A percentile compares a stretch with the other conserved stretches of the same genome.
Evolutionary conservation across 2,113 vertebrate species (phyloP).

Genomic region (Atherinomorus stipes): DNA sequence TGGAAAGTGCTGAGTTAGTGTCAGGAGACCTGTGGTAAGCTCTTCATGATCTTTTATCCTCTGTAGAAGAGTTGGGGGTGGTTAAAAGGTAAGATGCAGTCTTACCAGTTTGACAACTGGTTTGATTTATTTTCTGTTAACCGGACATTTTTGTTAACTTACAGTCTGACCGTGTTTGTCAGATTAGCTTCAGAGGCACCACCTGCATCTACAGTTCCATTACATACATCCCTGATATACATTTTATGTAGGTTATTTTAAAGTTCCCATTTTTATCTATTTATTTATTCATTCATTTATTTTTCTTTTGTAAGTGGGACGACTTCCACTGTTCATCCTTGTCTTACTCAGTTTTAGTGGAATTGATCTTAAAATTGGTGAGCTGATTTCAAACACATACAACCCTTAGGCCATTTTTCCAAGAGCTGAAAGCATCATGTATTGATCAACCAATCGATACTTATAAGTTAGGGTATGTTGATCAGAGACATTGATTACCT

Average conservation of each 20-base stretch:
- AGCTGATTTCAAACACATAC: constrained; percentile 23
- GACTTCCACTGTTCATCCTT: constrained; percentile 2
- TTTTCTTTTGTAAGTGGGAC: not conserved
- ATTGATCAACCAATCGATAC: constrained; percentile 48
- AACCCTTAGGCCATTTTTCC: not conserved
- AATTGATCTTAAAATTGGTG: constrained; percentile 48
- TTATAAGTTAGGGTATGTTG: constrained; percentile 43
- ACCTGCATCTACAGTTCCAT: no score
- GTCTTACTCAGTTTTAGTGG: not conserved
- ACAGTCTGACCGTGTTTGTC: no score
- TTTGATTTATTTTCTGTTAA: no score
- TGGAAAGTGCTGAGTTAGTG: not conserved
- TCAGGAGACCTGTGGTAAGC: not conserved
- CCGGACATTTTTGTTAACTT: no score
- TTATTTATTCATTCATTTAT: not conserved
- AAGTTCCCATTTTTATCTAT: not conserved
- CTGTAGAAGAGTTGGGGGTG: no score
- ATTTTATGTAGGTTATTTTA: not conserved
- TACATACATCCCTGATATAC: no score
- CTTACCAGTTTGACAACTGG: no score
- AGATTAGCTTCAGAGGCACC: no score
- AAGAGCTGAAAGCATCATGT: constrained; percentile 35
- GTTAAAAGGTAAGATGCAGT: no score
- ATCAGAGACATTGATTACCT: constrained; percentile 56
- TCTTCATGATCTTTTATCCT: no score